These are phyloP conservation scores for Drosophila seguyi DNA, from an alignment of 1,140 invertebrate species.

Conservation along the genomic window DNA sequence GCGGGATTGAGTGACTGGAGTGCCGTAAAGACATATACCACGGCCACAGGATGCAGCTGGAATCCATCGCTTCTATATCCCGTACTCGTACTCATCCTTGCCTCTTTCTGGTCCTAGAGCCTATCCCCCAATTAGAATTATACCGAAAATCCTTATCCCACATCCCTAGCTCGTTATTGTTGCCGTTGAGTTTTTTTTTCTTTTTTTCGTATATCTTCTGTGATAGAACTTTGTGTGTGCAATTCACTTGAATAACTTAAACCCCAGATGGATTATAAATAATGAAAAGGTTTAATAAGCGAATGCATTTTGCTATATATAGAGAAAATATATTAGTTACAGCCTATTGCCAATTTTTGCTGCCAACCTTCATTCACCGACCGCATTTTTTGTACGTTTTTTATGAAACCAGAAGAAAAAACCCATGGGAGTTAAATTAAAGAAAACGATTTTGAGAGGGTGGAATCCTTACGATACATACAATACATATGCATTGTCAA, in stretches of 20 bases:
- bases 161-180: constrained; percentile 52
- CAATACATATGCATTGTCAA: constrained; percentile 73
- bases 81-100: constrained; percentile 29
- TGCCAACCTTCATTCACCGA: constrained; percentile 55
- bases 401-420: constrained; percentile 7
- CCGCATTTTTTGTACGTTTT: constrained; percentile 54
- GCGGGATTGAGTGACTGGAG: constrained; percentile 85
- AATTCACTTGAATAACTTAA: constrained; percentile 58
- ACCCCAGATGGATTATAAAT: not conserved
- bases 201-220: constrained; percentile 71
- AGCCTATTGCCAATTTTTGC: constrained; percentile 64
- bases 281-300: constrained; percentile 2
- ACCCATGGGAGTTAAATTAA: not conserved
- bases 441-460: constrained; percentile 23
- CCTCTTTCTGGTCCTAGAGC: constrained; percentile 54
- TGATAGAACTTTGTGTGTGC: constrained; percentile 76
- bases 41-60: constrained; percentile 48
- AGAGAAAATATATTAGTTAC: constrained; percentile 44
- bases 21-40: constrained; percentile 67
- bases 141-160: not conserved
- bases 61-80: constrained; percentile 27
- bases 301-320: constrained; percentile 50
- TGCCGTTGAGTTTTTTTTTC: constrained; percentile 54
- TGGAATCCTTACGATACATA: constrained; percentile 53
- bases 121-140: not conserved